Conservation (phyloP, 2,113 vertebrate species). For the Plectropomus leopardus region DNA sequence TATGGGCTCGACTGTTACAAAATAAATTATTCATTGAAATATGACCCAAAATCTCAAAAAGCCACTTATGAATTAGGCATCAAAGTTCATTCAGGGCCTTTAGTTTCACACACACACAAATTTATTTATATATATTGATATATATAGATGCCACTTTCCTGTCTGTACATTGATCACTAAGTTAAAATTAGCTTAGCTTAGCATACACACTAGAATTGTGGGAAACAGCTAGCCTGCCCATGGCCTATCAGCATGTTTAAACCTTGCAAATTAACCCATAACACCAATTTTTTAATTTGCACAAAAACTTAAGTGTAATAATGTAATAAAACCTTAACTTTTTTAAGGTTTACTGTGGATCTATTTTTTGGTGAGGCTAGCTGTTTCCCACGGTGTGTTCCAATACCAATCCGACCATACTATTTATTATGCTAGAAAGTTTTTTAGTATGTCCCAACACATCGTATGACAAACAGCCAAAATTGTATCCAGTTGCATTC, state of each 20-base stretch:
- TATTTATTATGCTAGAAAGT: too few relatives aligned
- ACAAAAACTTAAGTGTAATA: background rate
- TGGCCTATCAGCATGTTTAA: too few relatives aligned
- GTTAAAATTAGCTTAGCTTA: background rate
- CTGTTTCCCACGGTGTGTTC: background rate
- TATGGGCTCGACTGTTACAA: conserved; percentile 18
- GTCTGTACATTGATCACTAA: background rate
- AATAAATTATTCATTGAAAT: conserved; percentile 58
- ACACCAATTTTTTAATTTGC: too few relatives aligned
- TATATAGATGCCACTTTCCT: background rate
- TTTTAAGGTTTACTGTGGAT: background rate
- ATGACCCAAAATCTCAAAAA: conserved; percentile 27
- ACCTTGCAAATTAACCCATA: too few relatives aligned
- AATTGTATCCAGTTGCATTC: too few relatives aligned
- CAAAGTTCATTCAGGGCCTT: background rate
- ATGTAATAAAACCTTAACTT: too few relatives aligned
- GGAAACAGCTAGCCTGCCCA: background rate
- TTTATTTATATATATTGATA: background rate
- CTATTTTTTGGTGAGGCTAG: background rate
- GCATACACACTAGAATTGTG: background rate
- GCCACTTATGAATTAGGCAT: conserved; percentile 19
- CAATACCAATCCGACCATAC: too few relatives aligned
- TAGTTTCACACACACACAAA: too few relatives aligned
- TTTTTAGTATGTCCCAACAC: too few relatives aligned
- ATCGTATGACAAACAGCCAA: too few relatives aligned